These are phyloP conservation scores for Sinopyrophorus schimmeli DNA, from an alignment of 2,888 invertebrate species.

Conservation along the genomic window DNA sequence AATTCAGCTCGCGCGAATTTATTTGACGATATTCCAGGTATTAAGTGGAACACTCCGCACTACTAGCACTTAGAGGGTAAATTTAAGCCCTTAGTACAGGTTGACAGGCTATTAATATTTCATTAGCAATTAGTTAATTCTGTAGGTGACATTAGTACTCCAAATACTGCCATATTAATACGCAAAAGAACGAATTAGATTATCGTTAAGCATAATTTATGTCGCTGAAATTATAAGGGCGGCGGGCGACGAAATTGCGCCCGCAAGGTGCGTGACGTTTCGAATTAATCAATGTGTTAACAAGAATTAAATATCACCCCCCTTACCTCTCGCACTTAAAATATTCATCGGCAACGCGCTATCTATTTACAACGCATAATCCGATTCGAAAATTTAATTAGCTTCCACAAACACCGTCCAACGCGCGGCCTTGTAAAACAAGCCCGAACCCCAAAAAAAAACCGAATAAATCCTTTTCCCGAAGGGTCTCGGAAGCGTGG, in stretches of 20 bases:
- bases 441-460: slow-evolving; percentile 15
- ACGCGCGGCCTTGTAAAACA: slow-evolving; percentile 6
- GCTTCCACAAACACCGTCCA: slow-evolving; percentile 13
- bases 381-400: slow-evolving; percentile 11
- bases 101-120: slow-evolving; percentile 34
- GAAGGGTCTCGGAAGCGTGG: slow-evolving; percentile 15
- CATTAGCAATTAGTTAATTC: slow-evolving; percentile 27
- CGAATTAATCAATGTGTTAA: no score
- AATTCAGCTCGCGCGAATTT: slow-evolving; percentile 13
- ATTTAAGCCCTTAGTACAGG: slow-evolving; percentile 14
- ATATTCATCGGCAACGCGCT: no score
- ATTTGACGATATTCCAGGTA: slow-evolving; percentile 11
- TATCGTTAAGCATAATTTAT: no score
- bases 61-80: slow-evolving; percentile 24
- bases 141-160: not conserved
- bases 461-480: slow-evolving; percentile 5
- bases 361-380: not conserved
- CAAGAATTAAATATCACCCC: no score
- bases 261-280: no score
- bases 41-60: slow-evolving; percentile 18
- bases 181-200: no score
- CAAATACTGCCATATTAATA: no score
- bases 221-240: no score
- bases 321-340: no score
- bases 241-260: no score